Conservation (phyloP, 2,888 invertebrate genomes). For the Elysia crispata region DNA sequence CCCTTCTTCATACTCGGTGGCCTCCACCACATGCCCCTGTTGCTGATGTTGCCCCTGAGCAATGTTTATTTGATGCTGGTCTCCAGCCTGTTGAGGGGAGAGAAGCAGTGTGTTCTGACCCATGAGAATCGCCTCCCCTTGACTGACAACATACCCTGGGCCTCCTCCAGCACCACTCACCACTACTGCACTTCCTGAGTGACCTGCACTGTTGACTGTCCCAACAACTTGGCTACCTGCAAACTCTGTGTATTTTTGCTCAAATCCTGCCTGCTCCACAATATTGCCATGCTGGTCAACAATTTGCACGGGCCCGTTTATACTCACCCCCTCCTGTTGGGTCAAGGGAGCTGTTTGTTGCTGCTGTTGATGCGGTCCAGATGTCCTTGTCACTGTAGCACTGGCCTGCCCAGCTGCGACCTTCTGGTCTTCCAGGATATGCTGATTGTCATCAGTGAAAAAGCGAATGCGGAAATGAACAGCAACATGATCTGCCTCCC, state of each 20-base stretch:
- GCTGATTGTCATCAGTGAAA: conserved; percentile 50
- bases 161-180: too few relatives aligned
- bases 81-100: conserved; percentile 6
- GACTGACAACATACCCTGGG: conserved; percentile 30
- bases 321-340: too few relatives aligned
- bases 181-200: too few relatives aligned
- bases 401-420: conserved; percentile 30
- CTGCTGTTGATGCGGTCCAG: background rate
- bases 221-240: conserved; percentile 15
- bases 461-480: conserved; percentile 47
- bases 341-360: background rate
- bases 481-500: conserved; percentile 41
- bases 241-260: conserved; percentile 39
- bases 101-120: conserved; percentile 30
- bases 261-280: conserved; percentile 19
- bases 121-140: conserved; percentile 28
- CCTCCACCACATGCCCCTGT: conserved; percentile 25
- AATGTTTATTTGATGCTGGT: background rate
- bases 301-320: background rate
- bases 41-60: conserved; percentile 17
- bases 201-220: too few relatives aligned
- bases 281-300: background rate
- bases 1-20: conserved; percentile 35
- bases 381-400: background rate
- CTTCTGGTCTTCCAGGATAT: conserved; percentile 49